Conservation (phyloP, 2,113 vertebrate species). For the Leucopternis melanops region DNA sequence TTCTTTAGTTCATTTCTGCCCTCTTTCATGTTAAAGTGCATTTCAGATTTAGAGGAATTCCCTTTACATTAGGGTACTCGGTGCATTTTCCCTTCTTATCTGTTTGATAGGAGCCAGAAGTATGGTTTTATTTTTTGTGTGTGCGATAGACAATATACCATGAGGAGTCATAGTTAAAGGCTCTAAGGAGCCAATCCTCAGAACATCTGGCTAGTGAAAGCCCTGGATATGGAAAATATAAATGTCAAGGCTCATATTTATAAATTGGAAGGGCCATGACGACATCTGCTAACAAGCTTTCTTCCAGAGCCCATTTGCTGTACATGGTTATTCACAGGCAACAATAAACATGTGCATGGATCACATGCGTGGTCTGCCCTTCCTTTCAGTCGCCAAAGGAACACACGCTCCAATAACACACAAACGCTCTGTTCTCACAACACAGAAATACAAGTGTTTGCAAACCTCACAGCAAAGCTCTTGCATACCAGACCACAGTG, state of each 20-base stretch:
- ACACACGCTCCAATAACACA: not conserved
- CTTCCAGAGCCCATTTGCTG: constrained; percentile 25
- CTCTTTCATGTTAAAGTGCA: not conserved
- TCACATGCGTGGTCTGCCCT: not conserved
- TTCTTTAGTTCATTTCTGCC: not conserved
- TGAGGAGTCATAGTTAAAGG: not conserved
- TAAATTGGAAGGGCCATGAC: constrained; percentile 44
- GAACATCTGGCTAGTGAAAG: constrained; percentile 51
- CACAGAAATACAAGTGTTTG: constrained; percentile 39
- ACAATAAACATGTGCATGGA: constrained; percentile 29
- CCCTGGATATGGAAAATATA: constrained; percentile 46
- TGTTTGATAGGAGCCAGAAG: not conserved
- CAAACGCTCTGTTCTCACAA: constrained; percentile 26
- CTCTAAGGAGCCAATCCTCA: not conserved
- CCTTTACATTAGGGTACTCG: not conserved
- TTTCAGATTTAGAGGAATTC: not conserved
- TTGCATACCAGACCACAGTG: constrained; percentile 17
- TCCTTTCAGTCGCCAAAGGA: not conserved
- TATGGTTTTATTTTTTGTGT: not conserved
- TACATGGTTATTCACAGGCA: constrained; percentile 23
- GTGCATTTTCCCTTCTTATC: not conserved
- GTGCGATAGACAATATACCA: not conserved
- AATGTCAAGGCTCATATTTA: constrained; percentile 55
- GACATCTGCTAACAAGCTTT: constrained; percentile 54
- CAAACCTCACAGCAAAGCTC: constrained; percentile 35